phyloP scores from a whole-genome alignment of 2,888 invertebrate species.

The Hipparchia semele region DNA sequence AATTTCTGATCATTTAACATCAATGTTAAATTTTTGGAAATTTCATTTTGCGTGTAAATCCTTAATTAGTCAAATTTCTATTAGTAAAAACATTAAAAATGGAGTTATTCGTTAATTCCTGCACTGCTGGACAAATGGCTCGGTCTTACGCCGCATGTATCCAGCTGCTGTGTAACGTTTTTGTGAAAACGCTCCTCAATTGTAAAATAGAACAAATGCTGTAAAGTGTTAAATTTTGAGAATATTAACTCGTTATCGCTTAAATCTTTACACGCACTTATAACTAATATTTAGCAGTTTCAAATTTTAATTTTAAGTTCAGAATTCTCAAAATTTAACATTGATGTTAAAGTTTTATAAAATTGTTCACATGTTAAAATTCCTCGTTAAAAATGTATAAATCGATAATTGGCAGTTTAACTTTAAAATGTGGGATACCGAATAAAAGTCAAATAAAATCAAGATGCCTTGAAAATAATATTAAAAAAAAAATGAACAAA shows the following conservation, averaged over 20 bases:
- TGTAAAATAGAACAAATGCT: neutral
- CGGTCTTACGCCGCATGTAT: no score
- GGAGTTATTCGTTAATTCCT: no score
- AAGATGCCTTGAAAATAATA: conserved; percentile 8
- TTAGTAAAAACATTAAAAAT: no score
- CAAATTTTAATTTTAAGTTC: neutral
- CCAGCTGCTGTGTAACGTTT: no score
- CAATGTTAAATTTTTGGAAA: conserved; percentile 3
- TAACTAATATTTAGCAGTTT: neutral
- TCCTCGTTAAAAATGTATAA: neutral
- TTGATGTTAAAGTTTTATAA: conserved; percentile 2
- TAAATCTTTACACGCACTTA: neutral
- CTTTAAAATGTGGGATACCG: no score
- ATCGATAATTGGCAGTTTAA: neutral
- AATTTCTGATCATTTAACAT: neutral
- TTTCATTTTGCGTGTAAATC: conserved; percentile 50
- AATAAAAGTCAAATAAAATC: neutral
- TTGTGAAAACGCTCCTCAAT: neutral
- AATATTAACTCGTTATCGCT: neutral
- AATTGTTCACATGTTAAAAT: neutral
- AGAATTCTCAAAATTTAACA: conserved; percentile 1
- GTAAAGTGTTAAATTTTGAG: no score
- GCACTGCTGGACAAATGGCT: no score
- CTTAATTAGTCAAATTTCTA: no score
- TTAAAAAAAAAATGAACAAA: neutral